phyloP scores from a whole-genome alignment of 2,888 invertebrate species.

The Xestia rhomboidea region DNA sequence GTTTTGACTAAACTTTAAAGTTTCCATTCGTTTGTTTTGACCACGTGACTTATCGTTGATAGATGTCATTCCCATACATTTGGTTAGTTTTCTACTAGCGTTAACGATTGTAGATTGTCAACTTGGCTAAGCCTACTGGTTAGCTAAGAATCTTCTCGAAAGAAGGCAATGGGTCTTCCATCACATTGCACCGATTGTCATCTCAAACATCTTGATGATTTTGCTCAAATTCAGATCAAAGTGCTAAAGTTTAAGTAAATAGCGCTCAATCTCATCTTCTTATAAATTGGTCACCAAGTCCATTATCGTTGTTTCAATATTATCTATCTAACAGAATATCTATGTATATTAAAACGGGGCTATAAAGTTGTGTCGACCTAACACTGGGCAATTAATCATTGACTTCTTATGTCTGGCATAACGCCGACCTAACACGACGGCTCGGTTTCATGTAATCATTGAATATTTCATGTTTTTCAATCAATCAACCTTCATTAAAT shows the following conservation, averaged over 20 bases:
- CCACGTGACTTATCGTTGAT: too few relatives aligned
- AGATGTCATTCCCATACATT: too few relatives aligned
- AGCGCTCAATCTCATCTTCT: background rate
- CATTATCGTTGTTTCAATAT: conserved; percentile 29
- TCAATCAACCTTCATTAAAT: conserved; percentile 51
- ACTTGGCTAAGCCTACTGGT: too few relatives aligned
- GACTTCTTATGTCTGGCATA: conserved; percentile 49
- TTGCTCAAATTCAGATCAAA: background rate
- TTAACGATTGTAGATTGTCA: too few relatives aligned
- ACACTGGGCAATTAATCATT: conserved; percentile 56
- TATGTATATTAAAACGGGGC: conserved; percentile 41
- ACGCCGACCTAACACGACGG: conserved; percentile 50
- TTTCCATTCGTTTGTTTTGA: too few relatives aligned
- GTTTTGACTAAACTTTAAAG: too few relatives aligned
- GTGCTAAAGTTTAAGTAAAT: background rate
- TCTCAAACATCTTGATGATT: background rate
- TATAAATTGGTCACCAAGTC: conserved; percentile 10
- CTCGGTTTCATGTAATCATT: conserved; percentile 54
- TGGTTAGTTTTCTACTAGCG: too few relatives aligned
- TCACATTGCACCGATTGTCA: background rate
- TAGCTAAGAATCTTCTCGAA: background rate
- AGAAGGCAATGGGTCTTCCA: background rate
- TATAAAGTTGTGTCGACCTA: conserved; percentile 38
- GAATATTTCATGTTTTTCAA: conserved; percentile 61
- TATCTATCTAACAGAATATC: conserved; percentile 30